phyloP scores from a whole-genome alignment of 1,140 invertebrate genomes.

The Drosophila parabipectinata region DNA sequence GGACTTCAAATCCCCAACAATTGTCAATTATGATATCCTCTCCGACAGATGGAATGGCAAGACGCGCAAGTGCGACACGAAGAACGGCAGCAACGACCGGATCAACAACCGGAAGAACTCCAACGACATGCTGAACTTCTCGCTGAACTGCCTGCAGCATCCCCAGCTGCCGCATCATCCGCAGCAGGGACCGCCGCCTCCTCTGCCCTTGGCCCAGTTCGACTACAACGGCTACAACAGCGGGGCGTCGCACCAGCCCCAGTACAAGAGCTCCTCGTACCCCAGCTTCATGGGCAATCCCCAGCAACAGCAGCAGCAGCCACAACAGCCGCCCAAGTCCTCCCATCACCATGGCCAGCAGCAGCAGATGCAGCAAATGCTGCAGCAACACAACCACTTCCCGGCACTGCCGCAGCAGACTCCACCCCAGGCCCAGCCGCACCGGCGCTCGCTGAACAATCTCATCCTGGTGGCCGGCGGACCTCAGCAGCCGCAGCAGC shows the following conservation, averaged over 20 bases:
- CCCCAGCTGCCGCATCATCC: constrained; percentile 62
- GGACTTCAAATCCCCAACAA: background rate
- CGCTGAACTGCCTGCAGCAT: constrained; percentile 63
- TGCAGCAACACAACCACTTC: constrained; percentile 81
- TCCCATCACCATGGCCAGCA: constrained; percentile 85
- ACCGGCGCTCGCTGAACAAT: constrained; percentile 80
- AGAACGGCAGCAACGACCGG: constrained; percentile 79
- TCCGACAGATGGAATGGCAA: constrained; percentile 74
- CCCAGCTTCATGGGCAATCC: constrained; percentile 81
- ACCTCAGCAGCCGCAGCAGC: constrained; percentile 76
- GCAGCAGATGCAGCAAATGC: constrained; percentile 72
- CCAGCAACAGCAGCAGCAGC: constrained; percentile 55
- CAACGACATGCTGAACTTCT: constrained; percentile 79
- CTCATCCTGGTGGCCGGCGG: constrained; percentile 77
- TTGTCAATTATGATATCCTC: background rate
- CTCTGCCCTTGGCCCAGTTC: constrained; percentile 48
- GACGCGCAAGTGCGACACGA: constrained; percentile 75
- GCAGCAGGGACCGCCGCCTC: constrained; percentile 52
- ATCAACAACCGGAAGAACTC: constrained; percentile 83
- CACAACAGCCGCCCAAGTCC: constrained; percentile 49
- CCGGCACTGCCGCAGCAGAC: constrained; percentile 84
- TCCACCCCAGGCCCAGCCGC: constrained; percentile 62
- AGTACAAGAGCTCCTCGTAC: constrained; percentile 85
- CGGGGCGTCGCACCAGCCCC: constrained; percentile 53
- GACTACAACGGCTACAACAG: constrained; percentile 53